Percentiles rank a stretch among this genome's conserved stretches.
phyloP scores from a whole-genome alignment of 2,113 vertebrate species.

The Onychorhynchus coronatus region DNA sequence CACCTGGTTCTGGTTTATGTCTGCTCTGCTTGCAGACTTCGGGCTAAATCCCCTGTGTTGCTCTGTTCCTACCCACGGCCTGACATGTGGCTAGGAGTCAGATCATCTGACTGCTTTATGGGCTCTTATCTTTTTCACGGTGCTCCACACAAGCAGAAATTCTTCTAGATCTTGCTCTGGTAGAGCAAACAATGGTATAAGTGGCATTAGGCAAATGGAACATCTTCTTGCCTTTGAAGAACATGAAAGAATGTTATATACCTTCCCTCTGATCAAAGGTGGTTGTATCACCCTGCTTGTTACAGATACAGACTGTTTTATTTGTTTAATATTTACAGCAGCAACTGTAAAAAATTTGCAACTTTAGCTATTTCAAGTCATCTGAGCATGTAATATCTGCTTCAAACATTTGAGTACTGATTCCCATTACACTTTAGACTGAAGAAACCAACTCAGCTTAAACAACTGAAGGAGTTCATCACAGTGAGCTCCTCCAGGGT shows the following conservation, averaged over 20 bases:
- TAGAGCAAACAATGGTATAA: not conserved
- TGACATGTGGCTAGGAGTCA: not conserved
- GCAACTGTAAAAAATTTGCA: not conserved
- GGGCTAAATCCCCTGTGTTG: not conserved
- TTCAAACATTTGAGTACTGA: not conserved
- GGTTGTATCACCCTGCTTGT: not conserved
- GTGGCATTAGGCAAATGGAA: not conserved
- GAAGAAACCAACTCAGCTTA: not conserved
- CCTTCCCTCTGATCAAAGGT: not conserved
- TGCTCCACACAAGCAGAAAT: not conserved
- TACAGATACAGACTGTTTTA: not conserved
- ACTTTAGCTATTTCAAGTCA: not conserved
- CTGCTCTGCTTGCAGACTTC: not conserved
- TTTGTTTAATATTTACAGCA: not conserved
- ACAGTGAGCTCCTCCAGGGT: not conserved
- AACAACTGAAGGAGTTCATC: not conserved
- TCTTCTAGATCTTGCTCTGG: not conserved
- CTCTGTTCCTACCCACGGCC: not conserved
- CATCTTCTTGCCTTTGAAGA: slow-evolving; percentile 1
- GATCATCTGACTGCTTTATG: slow-evolving; percentile 14
- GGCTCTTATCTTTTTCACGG: not conserved
- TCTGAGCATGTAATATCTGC: not conserved
- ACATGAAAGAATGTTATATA: not conserved
- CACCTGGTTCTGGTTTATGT: slow-evolving; percentile 37
- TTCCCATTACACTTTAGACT: not conserved